Percentiles rank a stretch among this genome's conserved stretches.
phyloP scores from a whole-genome alignment of 2,797 vertebrate genomes.

The Zenarchopterus dispar region DNA sequence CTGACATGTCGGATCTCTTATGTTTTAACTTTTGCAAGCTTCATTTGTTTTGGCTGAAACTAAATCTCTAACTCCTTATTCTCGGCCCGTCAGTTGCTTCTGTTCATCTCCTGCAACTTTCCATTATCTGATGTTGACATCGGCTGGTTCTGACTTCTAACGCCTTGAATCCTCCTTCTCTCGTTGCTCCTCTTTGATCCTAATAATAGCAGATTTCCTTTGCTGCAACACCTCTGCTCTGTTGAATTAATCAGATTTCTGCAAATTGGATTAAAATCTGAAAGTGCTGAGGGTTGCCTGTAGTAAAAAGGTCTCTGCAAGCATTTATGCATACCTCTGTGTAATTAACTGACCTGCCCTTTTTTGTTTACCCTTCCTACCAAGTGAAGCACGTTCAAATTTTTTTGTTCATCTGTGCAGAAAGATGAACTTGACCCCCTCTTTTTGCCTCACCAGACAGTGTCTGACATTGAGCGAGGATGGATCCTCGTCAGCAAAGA shows the following conservation, averaged over 20 bases:
- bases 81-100: constrained; percentile 18
- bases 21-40: too few species aligned
- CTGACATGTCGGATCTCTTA: too few species aligned
- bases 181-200: constrained; percentile 19
- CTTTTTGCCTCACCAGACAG: constrained; percentile 82
- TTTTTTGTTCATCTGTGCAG: constrained; percentile 19
- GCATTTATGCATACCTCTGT: constrained; percentile 15
- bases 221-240: constrained; percentile 16
- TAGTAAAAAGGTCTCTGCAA: background rate
- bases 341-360: constrained; percentile 18
- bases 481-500: constrained; percentile 99
- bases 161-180: constrained; percentile 20
- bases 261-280: constrained; percentile 43
- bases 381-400: background rate
- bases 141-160: constrained; percentile 45
- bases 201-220: constrained; percentile 30
- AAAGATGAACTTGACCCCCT: constrained; percentile 36
- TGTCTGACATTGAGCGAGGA: constrained; percentile 94
- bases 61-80: background rate
- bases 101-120: constrained; percentile 9
- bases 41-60: too few species aligned
- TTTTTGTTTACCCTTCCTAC: background rate
- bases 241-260: constrained; percentile 25
- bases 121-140: constrained; percentile 31
- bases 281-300: too few species aligned